These are phyloP conservation scores for Lamprotornis superbus DNA, from an alignment of 2,113 vertebrate species.

Conservation along the genomic window DNA sequence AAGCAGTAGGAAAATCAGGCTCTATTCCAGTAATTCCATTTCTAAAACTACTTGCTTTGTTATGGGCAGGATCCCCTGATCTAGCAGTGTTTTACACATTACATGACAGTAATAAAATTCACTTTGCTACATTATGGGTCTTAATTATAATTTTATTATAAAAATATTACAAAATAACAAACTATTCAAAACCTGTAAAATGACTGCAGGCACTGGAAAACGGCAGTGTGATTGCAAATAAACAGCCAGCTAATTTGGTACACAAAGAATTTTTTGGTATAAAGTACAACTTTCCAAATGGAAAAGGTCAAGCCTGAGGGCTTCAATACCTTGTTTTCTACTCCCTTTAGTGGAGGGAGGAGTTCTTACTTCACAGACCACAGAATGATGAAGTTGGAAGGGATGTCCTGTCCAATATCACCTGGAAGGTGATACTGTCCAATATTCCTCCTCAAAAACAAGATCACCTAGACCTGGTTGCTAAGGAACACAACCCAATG, in stretches of 20 bases:
- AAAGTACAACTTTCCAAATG: background rate
- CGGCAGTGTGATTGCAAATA: background rate
- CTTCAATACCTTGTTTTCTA: background rate
- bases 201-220: background rate
- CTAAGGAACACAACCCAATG: background rate
- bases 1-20: background rate
- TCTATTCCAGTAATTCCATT: background rate
- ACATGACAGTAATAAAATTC: constrained; percentile 11
- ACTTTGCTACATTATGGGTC: background rate
- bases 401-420: background rate
- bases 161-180: constrained; percentile 29
- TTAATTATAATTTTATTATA: constrained; percentile 29
- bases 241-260: background rate
- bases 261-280: background rate
- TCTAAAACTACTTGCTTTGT: background rate
- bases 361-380: background rate
- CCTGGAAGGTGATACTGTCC: background rate
- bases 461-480: background rate
- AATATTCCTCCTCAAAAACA: background rate
- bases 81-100: constrained; percentile 22
- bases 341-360: background rate
- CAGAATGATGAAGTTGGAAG: background rate
- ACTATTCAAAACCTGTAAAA: background rate
- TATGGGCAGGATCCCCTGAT: background rate
- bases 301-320: background rate